These are phyloP conservation scores for Sorex fumeus DNA, from an alignment of 2,113 vertebrate genomes.

Conservation along the genomic window DNA sequence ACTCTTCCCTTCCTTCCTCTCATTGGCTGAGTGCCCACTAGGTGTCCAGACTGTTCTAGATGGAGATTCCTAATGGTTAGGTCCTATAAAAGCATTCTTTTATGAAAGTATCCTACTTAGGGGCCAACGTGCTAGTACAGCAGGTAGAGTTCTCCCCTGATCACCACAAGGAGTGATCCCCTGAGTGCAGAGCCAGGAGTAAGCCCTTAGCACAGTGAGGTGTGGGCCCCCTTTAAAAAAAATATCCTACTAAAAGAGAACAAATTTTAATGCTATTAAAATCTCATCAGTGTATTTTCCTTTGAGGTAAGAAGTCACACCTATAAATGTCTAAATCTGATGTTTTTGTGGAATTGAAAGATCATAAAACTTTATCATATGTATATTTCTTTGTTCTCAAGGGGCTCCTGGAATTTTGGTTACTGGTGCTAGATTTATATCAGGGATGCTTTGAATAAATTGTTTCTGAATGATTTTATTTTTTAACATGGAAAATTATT, in stretches of 20 bases:
- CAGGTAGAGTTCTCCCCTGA: too few relatives aligned
- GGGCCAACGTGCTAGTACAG: too few relatives aligned
- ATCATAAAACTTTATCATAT: conserved; percentile 26
- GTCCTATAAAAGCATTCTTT: conserved; percentile 26
- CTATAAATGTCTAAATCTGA: conserved; percentile 65
- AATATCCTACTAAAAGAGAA: conserved; percentile 29
- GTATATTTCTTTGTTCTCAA: conserved; percentile 54
- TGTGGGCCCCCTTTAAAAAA: too few relatives aligned
- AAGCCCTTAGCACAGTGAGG: too few relatives aligned
- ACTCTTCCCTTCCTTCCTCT: not conserved
- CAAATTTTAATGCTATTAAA: conserved; percentile 57
- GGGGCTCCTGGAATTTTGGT: conserved; percentile 64
- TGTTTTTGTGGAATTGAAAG: conserved; percentile 31
- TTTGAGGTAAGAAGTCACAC: conserved; percentile 30
- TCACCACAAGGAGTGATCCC: too few relatives aligned
- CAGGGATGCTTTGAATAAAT: conserved; percentile 70
- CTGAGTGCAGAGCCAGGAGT: too few relatives aligned
- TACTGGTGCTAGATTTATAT: conserved; percentile 45
- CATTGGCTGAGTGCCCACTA: rapidly evolving
- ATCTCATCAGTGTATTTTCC: conserved; percentile 62
- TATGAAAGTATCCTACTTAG: too few relatives aligned
- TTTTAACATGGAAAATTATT: conserved; percentile 73
- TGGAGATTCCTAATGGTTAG: not conserved
- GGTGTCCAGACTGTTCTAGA: not conserved
- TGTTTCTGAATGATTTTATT: conserved; percentile 62